A percentile compares a stretch with the other conserved stretches of the same genome.
phyloP scores from a whole-genome alignment of 2,113 vertebrate species.

The human region DNA sequence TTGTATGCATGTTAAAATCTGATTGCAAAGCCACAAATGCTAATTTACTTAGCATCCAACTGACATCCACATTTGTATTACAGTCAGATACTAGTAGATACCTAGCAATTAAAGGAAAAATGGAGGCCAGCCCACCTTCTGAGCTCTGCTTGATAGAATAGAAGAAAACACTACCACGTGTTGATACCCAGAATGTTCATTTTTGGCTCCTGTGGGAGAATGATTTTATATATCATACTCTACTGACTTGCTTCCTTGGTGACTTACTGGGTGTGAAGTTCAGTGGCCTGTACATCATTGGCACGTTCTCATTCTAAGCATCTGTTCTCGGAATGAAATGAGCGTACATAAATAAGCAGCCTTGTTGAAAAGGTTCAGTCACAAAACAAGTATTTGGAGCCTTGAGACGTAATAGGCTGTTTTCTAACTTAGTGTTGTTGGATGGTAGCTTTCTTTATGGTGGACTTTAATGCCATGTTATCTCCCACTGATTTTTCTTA shows the following conservation, averaged over 20 bases:
- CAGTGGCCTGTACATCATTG: not conserved
- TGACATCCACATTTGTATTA: not conserved
- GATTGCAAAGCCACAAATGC: not conserved
- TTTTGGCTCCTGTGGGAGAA: not conserved
- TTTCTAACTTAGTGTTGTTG: not conserved
- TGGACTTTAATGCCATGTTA: not conserved
- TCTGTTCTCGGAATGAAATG: constrained; percentile 49
- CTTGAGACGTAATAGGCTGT: not conserved
- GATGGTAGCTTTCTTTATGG: not conserved
- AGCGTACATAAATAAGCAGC: not conserved
- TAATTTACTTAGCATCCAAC: constrained; percentile 15
- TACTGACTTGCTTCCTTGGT: constrained; percentile 22
- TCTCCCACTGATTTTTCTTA: not conserved
- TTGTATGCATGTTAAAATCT: not conserved
- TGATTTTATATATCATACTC: not conserved
- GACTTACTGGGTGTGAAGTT: not conserved
- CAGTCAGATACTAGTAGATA: constrained; percentile 3
- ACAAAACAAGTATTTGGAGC: constrained; percentile 4
- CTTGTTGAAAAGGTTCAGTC: constrained; percentile 40
- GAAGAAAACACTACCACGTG: not conserved
- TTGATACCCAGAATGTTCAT: not conserved
- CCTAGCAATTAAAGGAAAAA: constrained; percentile 23
- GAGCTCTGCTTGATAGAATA: not conserved
- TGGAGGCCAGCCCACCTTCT: not conserved
- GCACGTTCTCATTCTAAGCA: constrained; percentile 39